Conservation (phyloP, 2,797 vertebrate species). For the Caiman crocodilus region DNA sequence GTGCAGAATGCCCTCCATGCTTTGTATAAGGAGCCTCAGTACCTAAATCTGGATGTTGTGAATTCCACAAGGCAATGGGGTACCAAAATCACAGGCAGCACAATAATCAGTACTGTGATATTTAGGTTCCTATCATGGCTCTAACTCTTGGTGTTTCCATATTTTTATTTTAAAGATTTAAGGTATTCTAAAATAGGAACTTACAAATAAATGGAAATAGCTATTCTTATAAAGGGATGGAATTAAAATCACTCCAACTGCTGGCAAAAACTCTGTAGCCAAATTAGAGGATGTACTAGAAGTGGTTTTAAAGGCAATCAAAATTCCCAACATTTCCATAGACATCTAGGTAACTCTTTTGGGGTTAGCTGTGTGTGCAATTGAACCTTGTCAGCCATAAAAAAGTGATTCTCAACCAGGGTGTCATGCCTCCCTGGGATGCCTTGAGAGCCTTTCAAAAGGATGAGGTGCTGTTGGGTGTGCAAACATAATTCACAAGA, state of each 20-base stretch:
- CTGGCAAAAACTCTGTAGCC: neutral
- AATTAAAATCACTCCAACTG: neutral
- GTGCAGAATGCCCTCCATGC: constrained; percentile 15
- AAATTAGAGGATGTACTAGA: neutral
- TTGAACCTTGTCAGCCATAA: neutral
- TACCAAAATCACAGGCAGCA: constrained; percentile 1
- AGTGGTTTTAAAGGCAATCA: neutral
- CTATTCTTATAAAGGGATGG: neutral
- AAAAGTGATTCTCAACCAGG: too few relatives aligned
- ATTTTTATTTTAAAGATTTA: neutral
- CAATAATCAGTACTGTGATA: constrained; percentile 7
- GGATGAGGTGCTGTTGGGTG: too few relatives aligned
- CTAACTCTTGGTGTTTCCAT: too few relatives aligned
- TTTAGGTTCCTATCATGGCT: neutral
- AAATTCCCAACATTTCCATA: neutral
- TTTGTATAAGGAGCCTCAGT: constrained; percentile 13
- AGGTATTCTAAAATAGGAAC: neutral
- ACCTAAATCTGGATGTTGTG: neutral
- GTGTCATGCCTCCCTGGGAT: too few relatives aligned
- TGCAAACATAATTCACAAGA: too few relatives aligned
- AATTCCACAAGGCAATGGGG: neutral
- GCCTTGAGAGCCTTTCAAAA: too few relatives aligned
- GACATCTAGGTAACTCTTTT: neutral
- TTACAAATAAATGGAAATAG: neutral
- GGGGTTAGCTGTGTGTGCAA: neutral